These are phyloP conservation scores for Motacilla alba DNA, from an alignment of 2,113 vertebrate genomes.

Conservation along the genomic window DNA sequence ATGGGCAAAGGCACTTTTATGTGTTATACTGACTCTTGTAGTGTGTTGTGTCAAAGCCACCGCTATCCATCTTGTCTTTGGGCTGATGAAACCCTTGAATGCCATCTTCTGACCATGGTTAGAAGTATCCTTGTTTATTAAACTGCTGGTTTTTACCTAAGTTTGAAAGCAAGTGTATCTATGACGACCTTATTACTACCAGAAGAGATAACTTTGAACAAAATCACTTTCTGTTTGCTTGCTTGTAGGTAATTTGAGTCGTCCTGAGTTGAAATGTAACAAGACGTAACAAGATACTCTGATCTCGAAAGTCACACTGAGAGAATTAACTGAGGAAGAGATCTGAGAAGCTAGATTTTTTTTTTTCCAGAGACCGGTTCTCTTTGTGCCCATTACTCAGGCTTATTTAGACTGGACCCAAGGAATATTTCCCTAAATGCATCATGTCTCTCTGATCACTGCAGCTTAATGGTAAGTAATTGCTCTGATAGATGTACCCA, in stretches of 20 bases:
- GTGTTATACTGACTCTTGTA: neutral
- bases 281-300: neutral
- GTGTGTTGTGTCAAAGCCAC: neutral
- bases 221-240: neutral
- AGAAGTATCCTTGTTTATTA: neutral
- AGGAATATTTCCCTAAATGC: neutral
- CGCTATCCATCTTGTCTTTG: fast-evolving
- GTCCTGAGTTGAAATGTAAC: neutral
- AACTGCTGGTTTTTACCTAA: fast-evolving
- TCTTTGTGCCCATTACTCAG: neutral
- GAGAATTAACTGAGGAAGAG: neutral
- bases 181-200: neutral
- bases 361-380: neutral
- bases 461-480: neutral
- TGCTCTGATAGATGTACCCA: neutral
- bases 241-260: neutral
- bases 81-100: neutral
- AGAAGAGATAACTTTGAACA: neutral
- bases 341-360: neutral
- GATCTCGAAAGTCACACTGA: neutral
- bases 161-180: neutral
- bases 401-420: neutral
- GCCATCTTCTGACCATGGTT: neutral
- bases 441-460: neutral
- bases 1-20: neutral